phyloP scores from a whole-genome alignment of 2,797 vertebrate species.

The Fundulus diaphanus region DNA sequence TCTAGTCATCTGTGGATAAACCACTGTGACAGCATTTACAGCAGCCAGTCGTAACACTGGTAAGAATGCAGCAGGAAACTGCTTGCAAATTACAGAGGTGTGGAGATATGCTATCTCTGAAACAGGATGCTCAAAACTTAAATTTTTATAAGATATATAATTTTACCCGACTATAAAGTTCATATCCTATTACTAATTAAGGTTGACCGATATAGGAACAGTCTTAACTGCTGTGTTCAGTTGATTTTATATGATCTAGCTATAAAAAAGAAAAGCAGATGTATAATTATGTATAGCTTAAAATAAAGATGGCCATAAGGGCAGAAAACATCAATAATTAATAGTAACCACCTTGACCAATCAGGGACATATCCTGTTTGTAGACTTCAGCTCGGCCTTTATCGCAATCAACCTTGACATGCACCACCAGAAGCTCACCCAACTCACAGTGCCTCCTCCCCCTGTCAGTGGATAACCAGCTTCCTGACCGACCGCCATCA shows the following conservation, averaged over 20 bases:
- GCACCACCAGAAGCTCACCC: too few species aligned
- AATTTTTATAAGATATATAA: not conserved
- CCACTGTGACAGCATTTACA: conserved; percentile 37
- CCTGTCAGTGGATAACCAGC: too few species aligned
- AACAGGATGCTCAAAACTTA: conserved; percentile 1
- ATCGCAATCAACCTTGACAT: too few species aligned
- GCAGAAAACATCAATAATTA: too few species aligned
- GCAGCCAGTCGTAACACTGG: conserved; percentile 31
- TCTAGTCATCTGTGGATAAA: conserved; percentile 44
- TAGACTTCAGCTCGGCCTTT: too few species aligned
- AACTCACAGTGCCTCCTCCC: too few species aligned
- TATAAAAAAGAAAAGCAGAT: not conserved
- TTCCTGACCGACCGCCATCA: too few species aligned
- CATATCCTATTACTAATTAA: not conserved
- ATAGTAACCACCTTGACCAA: too few species aligned
- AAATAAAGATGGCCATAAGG: not conserved
- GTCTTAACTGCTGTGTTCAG: not conserved
- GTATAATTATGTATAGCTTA: not conserved
- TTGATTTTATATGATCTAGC: not conserved
- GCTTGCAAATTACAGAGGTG: conserved; percentile 25
- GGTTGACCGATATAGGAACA: not conserved
- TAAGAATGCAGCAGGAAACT: conserved; percentile 9
- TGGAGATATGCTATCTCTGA: not conserved
- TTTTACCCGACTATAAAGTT: not conserved
- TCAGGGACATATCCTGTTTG: too few species aligned